These are phyloP conservation scores for Tetragonisca angustula DNA, from an alignment of 2,888 invertebrate species.

Conservation along the genomic window DNA sequence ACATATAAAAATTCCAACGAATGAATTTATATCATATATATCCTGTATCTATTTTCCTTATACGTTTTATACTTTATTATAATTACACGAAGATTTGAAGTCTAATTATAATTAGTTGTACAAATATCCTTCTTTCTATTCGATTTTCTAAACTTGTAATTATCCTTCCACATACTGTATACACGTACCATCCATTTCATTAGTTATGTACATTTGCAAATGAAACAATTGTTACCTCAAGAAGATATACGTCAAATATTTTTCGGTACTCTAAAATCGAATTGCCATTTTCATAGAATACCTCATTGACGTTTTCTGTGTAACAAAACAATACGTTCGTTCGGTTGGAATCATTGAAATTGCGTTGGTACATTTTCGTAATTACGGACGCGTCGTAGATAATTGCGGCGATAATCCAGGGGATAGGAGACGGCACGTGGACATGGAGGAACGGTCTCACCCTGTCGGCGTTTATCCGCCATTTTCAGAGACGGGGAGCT, in stretches of 20 bases:
- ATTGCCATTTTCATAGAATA: not conserved
- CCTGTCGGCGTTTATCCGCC: conserved; percentile 41
- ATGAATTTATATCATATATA: not conserved
- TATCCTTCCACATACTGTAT: not conserved
- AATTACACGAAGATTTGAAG: not conserved
- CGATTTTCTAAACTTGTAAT: not conserved
- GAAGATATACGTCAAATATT: too few relatives aligned
- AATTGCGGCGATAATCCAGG: not conserved
- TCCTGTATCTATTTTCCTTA: not conserved
- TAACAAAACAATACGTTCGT: not conserved
- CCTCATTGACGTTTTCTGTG: too few relatives aligned
- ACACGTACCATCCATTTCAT: too few relatives aligned
- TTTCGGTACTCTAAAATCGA: not conserved
- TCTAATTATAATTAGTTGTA: not conserved
- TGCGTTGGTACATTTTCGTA: not conserved
- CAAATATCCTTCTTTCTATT: too few relatives aligned
- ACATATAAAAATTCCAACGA: too few relatives aligned
- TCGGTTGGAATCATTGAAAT: not conserved
- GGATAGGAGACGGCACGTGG: not conserved
- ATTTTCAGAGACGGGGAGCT: conserved; percentile 62
- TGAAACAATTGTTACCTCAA: too few relatives aligned
- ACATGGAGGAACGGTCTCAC: conserved; percentile 6
- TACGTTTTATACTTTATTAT: not conserved
- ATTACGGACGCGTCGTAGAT: not conserved
- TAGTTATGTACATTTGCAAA: too few relatives aligned